Conservation (phyloP, 2,888 invertebrate genomes). For the Tigriopus californicus region DNA sequence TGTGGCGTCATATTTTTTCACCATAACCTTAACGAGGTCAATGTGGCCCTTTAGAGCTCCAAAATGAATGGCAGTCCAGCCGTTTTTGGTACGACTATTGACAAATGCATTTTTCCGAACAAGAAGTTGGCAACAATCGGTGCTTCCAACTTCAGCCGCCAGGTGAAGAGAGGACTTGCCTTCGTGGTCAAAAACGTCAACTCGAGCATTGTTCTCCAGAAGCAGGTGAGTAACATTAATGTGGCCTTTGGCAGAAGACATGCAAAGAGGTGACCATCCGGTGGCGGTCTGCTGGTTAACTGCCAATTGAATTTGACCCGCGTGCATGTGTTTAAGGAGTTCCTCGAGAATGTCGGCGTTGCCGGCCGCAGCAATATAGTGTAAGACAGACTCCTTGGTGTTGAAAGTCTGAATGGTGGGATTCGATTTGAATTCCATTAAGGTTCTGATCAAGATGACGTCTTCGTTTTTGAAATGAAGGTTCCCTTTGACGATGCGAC, state of each 20-base stretch:
- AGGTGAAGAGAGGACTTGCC: slow-evolving; percentile 58
- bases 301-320: slow-evolving; percentile 17
- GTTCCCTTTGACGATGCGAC: slow-evolving; percentile 65
- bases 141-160: slow-evolving; percentile 34
- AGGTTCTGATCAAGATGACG: slow-evolving; percentile 61
- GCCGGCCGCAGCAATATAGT: not conserved
- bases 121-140: slow-evolving; percentile 50
- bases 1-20: slow-evolving; percentile 82
- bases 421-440: slow-evolving; percentile 57
- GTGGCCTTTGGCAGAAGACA: slow-evolving; percentile 88
- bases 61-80: slow-evolving; percentile 86
- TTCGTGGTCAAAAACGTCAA: slow-evolving; percentile 95
- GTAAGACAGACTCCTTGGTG: not conserved
- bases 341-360: not conserved
- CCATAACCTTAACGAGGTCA: slow-evolving; percentile 67
- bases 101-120: slow-evolving; percentile 93
- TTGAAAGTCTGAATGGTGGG: not conserved
- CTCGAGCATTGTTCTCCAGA: slow-evolving; percentile 36
- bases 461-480: slow-evolving; percentile 47
- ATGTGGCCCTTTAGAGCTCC: slow-evolving; percentile 92
- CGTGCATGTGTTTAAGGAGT: not conserved
- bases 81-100: slow-evolving; percentile 46
- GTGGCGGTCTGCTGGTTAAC: slow-evolving; percentile 18
- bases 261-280: slow-evolving; percentile 90
- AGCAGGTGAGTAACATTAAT: slow-evolving; percentile 34